Evolutionary conservation across 2,888 invertebrate genomes (phyloP).

Genomic region (Liodrosophila aerea): DNA sequence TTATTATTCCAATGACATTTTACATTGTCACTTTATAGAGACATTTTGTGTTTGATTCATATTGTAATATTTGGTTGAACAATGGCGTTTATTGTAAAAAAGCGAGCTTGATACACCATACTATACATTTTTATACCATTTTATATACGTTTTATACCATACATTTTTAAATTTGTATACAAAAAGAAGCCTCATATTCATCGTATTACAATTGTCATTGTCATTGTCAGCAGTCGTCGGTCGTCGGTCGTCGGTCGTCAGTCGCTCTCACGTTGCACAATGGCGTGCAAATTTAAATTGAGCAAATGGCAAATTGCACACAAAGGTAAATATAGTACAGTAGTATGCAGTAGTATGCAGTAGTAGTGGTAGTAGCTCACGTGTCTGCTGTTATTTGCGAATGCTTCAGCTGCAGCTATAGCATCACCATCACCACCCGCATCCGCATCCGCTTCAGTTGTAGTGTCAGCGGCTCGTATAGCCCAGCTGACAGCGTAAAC

Average conservation of each 20-base stretch:
- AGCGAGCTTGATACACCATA: too few relatives aligned
- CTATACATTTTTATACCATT: too few relatives aligned
- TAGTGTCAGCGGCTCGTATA: not conserved
- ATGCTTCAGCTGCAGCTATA: conserved; percentile 7
- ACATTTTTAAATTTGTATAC: too few relatives aligned
- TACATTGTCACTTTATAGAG: too few relatives aligned
- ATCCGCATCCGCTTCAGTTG: not conserved
- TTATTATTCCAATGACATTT: too few relatives aligned
- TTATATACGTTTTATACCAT: too few relatives aligned
- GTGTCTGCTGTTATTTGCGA: conserved; percentile 47
- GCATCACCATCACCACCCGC: conserved; percentile 1
- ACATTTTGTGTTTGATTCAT: too few relatives aligned
- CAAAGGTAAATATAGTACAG: conserved; percentile 47
- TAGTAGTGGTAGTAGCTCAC: conserved; percentile 42
- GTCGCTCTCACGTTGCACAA: conserved; percentile 18
- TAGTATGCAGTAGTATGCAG: too few relatives aligned
- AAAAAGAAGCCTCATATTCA: conserved; percentile 20
- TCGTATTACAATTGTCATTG: conserved; percentile 31
- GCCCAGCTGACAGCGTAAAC: conserved; percentile 24
- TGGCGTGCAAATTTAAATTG: conserved; percentile 63
- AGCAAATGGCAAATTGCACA: conserved; percentile 72
- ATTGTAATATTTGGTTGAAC: too few relatives aligned
- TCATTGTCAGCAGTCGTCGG: not conserved
- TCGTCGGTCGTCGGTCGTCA: too few relatives aligned
- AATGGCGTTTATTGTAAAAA: too few relatives aligned